Evolutionary conservation across 2,113 vertebrate genomes (phyloP).

Genomic region (Scortum barcoo): DNA sequence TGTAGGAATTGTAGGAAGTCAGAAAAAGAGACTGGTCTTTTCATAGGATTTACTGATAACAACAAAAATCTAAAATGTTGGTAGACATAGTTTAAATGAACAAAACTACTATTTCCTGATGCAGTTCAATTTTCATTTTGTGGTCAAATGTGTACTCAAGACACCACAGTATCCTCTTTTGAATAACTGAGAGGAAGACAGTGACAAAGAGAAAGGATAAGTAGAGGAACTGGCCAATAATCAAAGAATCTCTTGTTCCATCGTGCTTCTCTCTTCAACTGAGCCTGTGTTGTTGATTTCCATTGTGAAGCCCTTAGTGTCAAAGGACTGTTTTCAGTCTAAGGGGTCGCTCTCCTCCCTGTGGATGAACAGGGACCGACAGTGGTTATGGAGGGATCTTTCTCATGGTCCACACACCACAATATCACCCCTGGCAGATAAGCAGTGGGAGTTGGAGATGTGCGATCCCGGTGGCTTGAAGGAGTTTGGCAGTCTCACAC

Average conservation of each 20-base stretch:
- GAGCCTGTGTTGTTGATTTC: background rate
- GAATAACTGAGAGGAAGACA: background rate
- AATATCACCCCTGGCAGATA: background rate
- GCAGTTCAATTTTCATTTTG: background rate
- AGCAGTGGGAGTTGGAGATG: conserved; percentile 10
- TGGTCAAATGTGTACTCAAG: conserved; percentile 14
- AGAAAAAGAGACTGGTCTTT: no score
- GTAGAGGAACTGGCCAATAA: background rate
- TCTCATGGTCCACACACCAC: conserved; percentile 28
- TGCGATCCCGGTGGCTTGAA: background rate
- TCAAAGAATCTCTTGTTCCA: conserved; percentile 7
- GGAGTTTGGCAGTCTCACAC: background rate
- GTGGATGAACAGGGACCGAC: background rate
- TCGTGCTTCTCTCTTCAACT: background rate
- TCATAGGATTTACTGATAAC: background rate
- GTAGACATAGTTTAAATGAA: background rate
- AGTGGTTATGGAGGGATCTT: conserved; percentile 11
- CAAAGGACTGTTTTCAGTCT: background rate
- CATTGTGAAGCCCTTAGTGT: background rate
- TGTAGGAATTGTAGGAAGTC: no score
- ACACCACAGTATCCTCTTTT: background rate
- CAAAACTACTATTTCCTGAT: background rate
- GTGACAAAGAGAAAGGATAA: background rate
- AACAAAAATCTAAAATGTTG: background rate
- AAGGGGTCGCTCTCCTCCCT: background rate